Evolutionary conservation across 2,113 vertebrate genomes (phyloP), one percentile per base, ranked within the genome.

Genomic region (Lates calcarifer): DNA sequence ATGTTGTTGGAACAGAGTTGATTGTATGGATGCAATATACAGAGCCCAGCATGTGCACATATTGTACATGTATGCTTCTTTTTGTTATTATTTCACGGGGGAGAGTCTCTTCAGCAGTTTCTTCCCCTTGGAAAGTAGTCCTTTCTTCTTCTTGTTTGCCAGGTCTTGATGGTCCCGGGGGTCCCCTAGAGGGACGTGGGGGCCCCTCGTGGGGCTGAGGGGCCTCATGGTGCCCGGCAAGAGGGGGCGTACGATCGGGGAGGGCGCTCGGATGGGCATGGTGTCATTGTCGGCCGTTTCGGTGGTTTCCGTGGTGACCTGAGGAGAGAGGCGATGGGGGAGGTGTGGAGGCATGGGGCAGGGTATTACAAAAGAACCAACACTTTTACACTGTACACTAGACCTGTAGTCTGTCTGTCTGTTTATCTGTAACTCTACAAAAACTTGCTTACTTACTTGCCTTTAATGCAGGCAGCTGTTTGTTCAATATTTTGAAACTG

Each of bases 51-150:
- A 64, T 83, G 76, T 85, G 73, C 60, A 74, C 41, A 5, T 55
- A 58, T 57, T 74, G 72, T 57, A 84, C 73, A 63, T 64, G 68
- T 65, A 63, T 68, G 76, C 31, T 41, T 29, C 55, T 62, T n/a
- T 49, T 28, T 77, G 51, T n/a, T 45, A 58, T 85, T 90, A 92
- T 95, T 97, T 96, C 92, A 91, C 95, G 82, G 94, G 90, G 37
- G 94, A 95, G 74, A 99, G 97, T 91, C 94, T 98, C 95, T 97
- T 97, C 90, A 99, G 96, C 67, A 99, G 95, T 91, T 97, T 98
- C 96, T 98, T 99, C 88, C 98, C 98, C 94, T 98, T 99, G 90
- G 97, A 99, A 75, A 99, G 96, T 64, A 99, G 96, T 94, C 98
- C 98, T 94, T 98, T 99, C 95, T 98, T 99, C 96, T 98, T 99